Conservation (phyloP, 92 coral and sea anemone genomes). For the Desmophyllum pertusum region DNA sequence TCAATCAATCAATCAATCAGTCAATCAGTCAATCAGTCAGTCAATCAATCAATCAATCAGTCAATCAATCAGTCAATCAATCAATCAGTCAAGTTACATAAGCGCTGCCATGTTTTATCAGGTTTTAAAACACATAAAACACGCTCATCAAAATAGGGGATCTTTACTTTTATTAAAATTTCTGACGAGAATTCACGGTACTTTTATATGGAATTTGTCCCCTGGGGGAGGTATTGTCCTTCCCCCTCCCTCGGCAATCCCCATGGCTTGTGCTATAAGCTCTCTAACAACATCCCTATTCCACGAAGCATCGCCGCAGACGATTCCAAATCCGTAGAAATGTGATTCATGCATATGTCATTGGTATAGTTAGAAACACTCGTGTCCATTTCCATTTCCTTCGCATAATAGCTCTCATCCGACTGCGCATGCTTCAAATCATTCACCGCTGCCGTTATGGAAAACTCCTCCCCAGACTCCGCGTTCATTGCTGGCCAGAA, state of each 20-base stretch:
- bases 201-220: too few relatives aligned
- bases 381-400: constrained; percentile 18
- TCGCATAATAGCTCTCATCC: neutral
- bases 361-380: constrained; percentile 1
- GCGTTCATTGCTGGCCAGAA: neutral
- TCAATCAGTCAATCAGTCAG: too few relatives aligned
- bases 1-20: too few relatives aligned
- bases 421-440: neutral
- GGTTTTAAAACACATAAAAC: too few relatives aligned
- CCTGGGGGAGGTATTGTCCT: too few relatives aligned
- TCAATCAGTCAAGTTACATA: too few relatives aligned
- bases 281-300: constrained; percentile 27
- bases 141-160: too few relatives aligned
- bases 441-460: constrained; percentile 4
- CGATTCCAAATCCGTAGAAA: constrained; percentile 20
- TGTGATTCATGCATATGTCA: constrained; percentile 26
- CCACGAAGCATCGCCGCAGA: constrained; percentile 19
- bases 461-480: neutral
- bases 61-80: too few relatives aligned
- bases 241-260: neutral
- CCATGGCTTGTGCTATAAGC: constrained; percentile 1
- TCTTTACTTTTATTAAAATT: too few relatives aligned
- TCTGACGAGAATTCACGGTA: too few relatives aligned
- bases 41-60: too few relatives aligned
- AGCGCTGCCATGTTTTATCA: too few relatives aligned